These are phyloP conservation scores for Ibycter americanus DNA, from an alignment of 2,797 vertebrate genomes.

Conservation along the genomic window DNA sequence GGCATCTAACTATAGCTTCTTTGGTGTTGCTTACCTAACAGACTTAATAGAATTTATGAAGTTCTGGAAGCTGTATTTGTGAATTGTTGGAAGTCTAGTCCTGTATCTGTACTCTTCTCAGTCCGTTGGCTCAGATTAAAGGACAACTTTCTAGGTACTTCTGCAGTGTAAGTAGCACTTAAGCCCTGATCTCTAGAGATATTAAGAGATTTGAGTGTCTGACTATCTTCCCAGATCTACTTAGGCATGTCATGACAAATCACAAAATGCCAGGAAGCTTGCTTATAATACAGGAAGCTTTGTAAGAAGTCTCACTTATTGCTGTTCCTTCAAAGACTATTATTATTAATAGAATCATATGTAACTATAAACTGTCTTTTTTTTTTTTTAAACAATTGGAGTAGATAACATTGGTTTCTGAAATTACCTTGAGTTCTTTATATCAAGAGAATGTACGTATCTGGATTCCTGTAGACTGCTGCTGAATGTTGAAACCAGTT, in stretches of 20 bases:
- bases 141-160: conserved; percentile 52
- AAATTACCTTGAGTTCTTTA: neutral
- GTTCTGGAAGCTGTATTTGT: neutral
- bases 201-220: conserved; percentile 30
- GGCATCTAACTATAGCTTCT: neutral
- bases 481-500: neutral
- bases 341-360: neutral
- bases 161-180: conserved; percentile 28
- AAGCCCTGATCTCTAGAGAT: conserved; percentile 25
- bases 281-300: neutral
- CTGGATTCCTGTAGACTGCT: neutral
- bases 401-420: neutral
- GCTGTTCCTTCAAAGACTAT: neutral
- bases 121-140: conserved; percentile 10
- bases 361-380: neutral
- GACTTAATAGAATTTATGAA: neutral
- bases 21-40: neutral
- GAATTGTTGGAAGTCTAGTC: neutral
- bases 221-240: neutral
- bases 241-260: conserved; percentile 39
- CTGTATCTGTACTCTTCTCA: neutral
- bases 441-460: neutral
- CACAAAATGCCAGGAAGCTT: conserved; percentile 34
- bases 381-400: neutral
- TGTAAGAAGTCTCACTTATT: neutral